These are phyloP conservation scores for Rafetus swinhoei DNA, from an alignment of 2,113 vertebrate genomes.

Conservation along the genomic window DNA sequence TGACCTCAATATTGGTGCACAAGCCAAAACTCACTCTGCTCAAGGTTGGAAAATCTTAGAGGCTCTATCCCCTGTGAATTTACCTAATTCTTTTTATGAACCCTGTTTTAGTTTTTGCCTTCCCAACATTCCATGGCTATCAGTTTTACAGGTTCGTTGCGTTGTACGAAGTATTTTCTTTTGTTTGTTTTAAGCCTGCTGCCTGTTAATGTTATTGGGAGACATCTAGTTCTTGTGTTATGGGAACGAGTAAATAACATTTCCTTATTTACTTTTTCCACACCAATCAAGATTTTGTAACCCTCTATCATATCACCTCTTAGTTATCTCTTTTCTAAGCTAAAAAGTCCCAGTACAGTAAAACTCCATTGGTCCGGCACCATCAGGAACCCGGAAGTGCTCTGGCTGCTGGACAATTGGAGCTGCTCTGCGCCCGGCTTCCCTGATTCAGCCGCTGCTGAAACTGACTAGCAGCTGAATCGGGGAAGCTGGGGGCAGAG, in stretches of 20 bases:
- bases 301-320: neutral
- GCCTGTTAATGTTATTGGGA: neutral
- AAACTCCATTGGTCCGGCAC: too few relatives aligned
- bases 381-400: too few relatives aligned
- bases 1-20: too few relatives aligned
- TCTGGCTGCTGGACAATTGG: too few relatives aligned
- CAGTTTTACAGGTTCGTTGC: neutral
- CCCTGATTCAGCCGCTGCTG: too few relatives aligned
- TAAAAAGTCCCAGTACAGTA: too few relatives aligned
- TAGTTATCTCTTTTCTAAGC: neutral
- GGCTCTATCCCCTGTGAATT: neutral
- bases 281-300: neutral
- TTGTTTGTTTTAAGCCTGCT: neutral
- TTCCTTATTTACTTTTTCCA: neutral
- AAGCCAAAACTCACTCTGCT: too few relatives aligned
- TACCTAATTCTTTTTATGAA: neutral
- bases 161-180: neutral
- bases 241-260: neutral
- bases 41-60: too few relatives aligned
- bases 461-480: too few relatives aligned
- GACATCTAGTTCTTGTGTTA: neutral
- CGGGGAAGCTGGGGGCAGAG: too few relatives aligned
- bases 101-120: neutral
- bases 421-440: too few relatives aligned
- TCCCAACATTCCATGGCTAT: neutral